Evolutionary conservation across 2,888 invertebrate species (phyloP), one percentile per base, ranked within the genome.

Genomic region (Subacronicta megacephala): DNA sequence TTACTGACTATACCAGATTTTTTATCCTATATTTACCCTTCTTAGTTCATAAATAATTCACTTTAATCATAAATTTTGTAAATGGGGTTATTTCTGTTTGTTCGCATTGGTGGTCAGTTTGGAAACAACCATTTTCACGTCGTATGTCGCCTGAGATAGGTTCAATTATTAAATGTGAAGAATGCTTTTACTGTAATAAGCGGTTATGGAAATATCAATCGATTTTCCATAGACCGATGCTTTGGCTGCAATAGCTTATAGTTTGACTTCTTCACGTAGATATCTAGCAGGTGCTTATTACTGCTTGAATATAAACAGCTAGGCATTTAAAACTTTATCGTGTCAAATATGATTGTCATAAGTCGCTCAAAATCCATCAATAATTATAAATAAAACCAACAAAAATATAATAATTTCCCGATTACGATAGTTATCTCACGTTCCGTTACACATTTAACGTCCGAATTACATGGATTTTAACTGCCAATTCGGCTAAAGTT

Each of bases 361-460:
- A n/a, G n/a, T 40, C 35, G 42, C 29, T 31, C 36, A 59, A 65
- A 46, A 38, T 9, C 16, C 20, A 50, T 7, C 10, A 26, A 45
- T 15, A 10, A 18, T 18, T 36, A 18, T 17, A 40, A 65, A 59
- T n/a, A 69, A 57, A 42, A 40, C 55, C 29, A 51, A 7, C 23
- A 31, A 44, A 36, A 42, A 35, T 35, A 58, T 51, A 40, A 55
- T 36, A 52, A 54, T 46, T 38, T 49, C n/a, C 23, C 42, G 23
- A 16, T 66, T 62, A 60, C 26, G 57, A 74, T 52, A 53, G 62
- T 69, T 69, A 74, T 69, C 72, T 58, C 62, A 70, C 58, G 50
- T 70, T 54, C 38, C 46, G 72, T 72, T 62, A 57, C 61, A 66
- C 47, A 60, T 61, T 57, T 51, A 62, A 63, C 33, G 33, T 43